phyloP scores from a whole-genome alignment of 2,888 invertebrate species.

The Anthoptus insignis region DNA sequence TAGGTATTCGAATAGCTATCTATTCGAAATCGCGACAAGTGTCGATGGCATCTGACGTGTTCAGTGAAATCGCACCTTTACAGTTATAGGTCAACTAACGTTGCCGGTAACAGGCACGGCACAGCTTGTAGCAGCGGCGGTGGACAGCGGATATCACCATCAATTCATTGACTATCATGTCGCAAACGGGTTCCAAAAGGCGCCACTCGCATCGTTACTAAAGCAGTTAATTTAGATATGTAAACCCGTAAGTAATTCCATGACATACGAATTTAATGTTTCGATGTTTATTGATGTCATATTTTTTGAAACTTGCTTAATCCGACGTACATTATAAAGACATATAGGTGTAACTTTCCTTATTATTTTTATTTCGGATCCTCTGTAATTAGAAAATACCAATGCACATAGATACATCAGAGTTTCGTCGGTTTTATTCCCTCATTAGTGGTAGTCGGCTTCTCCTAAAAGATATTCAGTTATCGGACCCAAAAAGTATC shows the following conservation, averaged over 20 bases:
- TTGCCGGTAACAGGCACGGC: too few relatives aligned
- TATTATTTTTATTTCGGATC: neutral
- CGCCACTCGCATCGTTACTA: conserved; percentile 32
- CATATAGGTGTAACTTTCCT: neutral
- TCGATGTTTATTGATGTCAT: neutral
- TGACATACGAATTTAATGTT: conserved; percentile 8
- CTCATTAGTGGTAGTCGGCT: conserved; percentile 34
- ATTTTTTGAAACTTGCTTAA: neutral
- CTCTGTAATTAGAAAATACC: conserved; percentile 5
- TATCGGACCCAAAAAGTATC: conserved; percentile 61
- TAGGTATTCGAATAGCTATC: too few relatives aligned
- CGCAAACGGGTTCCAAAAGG: conserved; percentile 33
- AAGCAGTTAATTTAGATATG: conserved; percentile 28
- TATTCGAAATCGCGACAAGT: too few relatives aligned
- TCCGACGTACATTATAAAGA: neutral
- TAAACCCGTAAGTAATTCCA: conserved; percentile 14
- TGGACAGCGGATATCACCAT: conserved; percentile 23
- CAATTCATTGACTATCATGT: conserved; percentile 31
- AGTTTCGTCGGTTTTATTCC: conserved; percentile 28
- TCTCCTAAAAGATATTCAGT: conserved; percentile 39
- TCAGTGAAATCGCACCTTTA: too few relatives aligned
- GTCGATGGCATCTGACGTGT: too few relatives aligned
- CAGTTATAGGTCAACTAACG: too few relatives aligned
- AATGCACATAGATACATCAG: conserved; percentile 23
- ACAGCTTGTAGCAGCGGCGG: too few relatives aligned